phyloP scores from a whole-genome alignment of 1,140 invertebrate species.

The Microplitis demolitor region DNA sequence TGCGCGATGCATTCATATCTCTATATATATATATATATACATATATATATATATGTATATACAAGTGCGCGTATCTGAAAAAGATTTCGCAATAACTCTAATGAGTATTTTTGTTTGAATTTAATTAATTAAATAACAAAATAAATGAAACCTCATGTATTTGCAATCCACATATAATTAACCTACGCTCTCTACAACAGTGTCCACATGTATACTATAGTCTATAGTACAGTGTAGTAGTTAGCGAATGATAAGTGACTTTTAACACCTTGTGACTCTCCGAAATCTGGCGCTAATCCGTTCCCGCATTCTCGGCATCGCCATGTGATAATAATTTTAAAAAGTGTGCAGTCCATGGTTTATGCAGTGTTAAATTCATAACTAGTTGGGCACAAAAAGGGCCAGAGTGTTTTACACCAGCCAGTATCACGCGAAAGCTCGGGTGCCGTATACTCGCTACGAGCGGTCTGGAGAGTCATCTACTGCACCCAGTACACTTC shows the following conservation, averaged over 20 bases:
- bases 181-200: background rate
- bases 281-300: background rate
- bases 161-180: too few relatives aligned
- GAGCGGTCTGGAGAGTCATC: too few relatives aligned
- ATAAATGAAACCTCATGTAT: too few relatives aligned
- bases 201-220: background rate
- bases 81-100: too few relatives aligned
- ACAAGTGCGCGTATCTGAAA: too few relatives aligned
- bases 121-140: too few relatives aligned
- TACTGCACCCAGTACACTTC: too few relatives aligned
- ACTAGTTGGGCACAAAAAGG: background rate
- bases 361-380: slow-evolving; percentile 10
- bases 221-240: background rate
- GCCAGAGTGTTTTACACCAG: background rate
- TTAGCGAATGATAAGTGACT: background rate
- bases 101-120: too few relatives aligned
- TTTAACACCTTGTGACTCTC: background rate
- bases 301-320: background rate
- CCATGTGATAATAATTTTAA: background rate
- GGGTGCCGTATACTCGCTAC: background rate
- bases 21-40: too few relatives aligned
- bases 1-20: too few relatives aligned
- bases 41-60: too few relatives aligned
- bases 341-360: background rate
- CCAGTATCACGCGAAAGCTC: background rate